Percentiles rank a stretch among this genome's conserved stretches.
Evolutionary conservation across 2,888 invertebrate species (phyloP).

Genomic region (Hoplodrina ambigua): DNA sequence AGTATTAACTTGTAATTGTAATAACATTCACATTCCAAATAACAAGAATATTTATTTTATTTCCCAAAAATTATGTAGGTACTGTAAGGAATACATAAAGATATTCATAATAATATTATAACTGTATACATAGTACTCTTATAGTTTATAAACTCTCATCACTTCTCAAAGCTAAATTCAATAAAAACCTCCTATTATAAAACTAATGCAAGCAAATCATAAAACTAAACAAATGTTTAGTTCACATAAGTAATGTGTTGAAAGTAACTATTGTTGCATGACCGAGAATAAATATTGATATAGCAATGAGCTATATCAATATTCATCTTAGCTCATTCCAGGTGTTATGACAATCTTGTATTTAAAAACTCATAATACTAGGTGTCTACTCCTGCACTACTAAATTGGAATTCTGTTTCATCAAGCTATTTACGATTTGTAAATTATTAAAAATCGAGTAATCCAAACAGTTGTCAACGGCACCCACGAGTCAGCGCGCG

Average conservation of each 20-base stretch:
- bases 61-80: not conserved
- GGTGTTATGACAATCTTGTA: too few species aligned
- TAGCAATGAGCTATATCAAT: too few species aligned
- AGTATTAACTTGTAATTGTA: too few species aligned
- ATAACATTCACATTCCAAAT: too few species aligned
- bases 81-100: not conserved
- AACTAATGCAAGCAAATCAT: not conserved
- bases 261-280: constrained; percentile 8
- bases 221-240: not conserved
- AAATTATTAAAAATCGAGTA: not conserved
- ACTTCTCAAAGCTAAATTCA: not conserved
- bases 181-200: constrained; percentile 13
- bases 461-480: constrained; percentile 92
- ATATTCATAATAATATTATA: not conserved
- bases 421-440: not conserved
- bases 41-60: too few species aligned
- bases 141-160: too few species aligned
- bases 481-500: constrained; percentile 92
- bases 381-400: too few species aligned
- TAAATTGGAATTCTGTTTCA: not conserved
- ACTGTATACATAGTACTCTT: not conserved
- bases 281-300: constrained; percentile 17
- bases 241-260: not conserved
- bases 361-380: too few species aligned
- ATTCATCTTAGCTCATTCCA: too few species aligned